Percentiles rank a stretch among this genome's conserved stretches.
Evolutionary conservation across 2,797 vertebrate species (phyloP).

Genomic region (Botia almorhae): DNA sequence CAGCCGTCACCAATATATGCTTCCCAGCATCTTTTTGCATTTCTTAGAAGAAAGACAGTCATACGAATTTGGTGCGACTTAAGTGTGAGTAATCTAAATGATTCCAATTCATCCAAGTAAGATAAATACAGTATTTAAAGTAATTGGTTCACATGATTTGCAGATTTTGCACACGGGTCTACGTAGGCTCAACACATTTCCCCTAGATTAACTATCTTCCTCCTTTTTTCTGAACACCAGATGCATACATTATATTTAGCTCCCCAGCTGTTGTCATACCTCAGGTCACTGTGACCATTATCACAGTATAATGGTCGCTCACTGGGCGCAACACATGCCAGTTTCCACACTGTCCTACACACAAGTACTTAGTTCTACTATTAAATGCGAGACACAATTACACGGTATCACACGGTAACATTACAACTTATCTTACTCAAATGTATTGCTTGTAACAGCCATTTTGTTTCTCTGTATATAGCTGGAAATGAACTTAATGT

Average conservation of each 20-base stretch:
- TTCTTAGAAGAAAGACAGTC: too few species aligned
- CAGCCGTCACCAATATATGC: too few species aligned
- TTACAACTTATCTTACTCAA: conserved; percentile 18
- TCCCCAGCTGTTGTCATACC: conserved; percentile 45
- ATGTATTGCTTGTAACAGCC: not conserved
- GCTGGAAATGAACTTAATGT: not conserved
- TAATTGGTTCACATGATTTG: not conserved
- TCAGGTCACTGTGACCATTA: conserved; percentile 10
- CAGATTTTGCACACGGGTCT: not conserved
- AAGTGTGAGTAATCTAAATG: too few species aligned
- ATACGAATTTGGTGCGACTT: too few species aligned
- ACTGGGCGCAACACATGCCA: conserved; percentile 27
- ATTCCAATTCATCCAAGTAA: not conserved
- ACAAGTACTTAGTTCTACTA: conserved; percentile 17
- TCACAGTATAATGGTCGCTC: conserved; percentile 20
- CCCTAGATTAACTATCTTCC: too few species aligned
- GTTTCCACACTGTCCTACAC: conserved; percentile 3
- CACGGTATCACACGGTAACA: too few species aligned
- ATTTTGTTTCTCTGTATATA: not conserved
- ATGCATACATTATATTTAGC: conserved; percentile 12
- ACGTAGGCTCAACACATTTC: too few species aligned
- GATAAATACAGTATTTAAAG: not conserved
- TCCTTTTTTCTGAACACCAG: not conserved
- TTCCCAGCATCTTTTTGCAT: too few species aligned
- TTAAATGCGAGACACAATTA: not conserved